Percentiles rank a stretch among this genome's conserved stretches.
Evolutionary conservation across 2,113 vertebrate genomes (phyloP).

Genomic region (Excalfactoria chinensis): DNA sequence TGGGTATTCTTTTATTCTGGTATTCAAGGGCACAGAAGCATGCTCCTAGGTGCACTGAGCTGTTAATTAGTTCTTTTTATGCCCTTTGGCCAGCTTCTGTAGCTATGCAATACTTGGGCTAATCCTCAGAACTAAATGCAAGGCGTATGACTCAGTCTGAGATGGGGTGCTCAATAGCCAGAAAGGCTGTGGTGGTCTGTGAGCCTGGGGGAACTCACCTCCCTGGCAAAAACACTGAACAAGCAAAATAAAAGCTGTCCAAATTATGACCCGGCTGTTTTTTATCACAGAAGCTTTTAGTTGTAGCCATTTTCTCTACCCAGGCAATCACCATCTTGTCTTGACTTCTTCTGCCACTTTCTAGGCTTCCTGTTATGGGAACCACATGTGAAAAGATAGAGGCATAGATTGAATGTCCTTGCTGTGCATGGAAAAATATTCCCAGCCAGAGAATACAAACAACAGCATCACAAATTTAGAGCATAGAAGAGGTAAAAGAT

Average conservation of each 20-base stretch:
- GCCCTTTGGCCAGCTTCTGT: neutral
- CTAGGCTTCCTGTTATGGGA: neutral
- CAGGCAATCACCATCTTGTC: neutral
- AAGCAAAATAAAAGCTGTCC: neutral
- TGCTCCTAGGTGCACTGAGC: neutral
- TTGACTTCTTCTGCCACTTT: neutral
- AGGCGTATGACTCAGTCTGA: neutral
- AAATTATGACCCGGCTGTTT: neutral
- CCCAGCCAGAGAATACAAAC: neutral
- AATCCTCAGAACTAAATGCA: neutral
- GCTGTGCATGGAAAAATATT: neutral
- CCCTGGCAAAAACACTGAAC: neutral
- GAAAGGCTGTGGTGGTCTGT: neutral
- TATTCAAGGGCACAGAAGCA: neutral
- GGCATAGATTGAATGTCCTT: neutral
- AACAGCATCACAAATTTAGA: neutral
- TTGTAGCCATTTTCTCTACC: neutral
- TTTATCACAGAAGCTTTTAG: neutral
- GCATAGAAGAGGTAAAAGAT: neutral
- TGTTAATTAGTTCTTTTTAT: neutral
- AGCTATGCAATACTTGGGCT: neutral
- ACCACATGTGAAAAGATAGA: neutral
- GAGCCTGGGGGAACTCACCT: neutral
- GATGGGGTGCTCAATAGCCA: neutral
- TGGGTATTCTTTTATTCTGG: neutral